Percentiles rank a stretch among this genome's conserved stretches.
Conservation (phyloP, 2,797 vertebrate species). For the Acanthornis magna region DNA sequence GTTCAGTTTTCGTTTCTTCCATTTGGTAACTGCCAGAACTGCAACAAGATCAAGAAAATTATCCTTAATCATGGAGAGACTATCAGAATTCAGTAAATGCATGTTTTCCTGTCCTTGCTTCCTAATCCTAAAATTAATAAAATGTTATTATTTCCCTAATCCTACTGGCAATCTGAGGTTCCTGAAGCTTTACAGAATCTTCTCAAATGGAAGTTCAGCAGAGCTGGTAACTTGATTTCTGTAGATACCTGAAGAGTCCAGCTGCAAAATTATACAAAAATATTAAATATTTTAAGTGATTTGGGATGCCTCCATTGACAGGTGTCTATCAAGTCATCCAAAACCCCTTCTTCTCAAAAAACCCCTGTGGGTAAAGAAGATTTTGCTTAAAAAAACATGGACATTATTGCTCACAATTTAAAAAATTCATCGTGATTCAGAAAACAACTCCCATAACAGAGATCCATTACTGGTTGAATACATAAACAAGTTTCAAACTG, state of each 20-base stretch:
- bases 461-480: background rate
- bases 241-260: background rate
- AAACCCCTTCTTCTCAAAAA: background rate
- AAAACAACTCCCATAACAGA: background rate
- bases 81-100: background rate
- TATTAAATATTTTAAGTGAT: background rate
- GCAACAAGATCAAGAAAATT: background rate
- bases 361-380: background rate
- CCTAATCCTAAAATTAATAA: background rate
- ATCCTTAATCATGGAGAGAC: background rate
- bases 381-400: background rate
- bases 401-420: background rate
- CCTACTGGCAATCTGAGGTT: background rate
- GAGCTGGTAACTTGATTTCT: background rate
- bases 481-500: background rate
- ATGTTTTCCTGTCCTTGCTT: background rate
- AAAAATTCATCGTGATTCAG: background rate
- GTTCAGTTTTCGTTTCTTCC: background rate
- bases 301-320: background rate
- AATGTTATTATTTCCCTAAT: background rate
- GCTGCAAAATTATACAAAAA: background rate
- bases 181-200: background rate
- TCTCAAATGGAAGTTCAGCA: background rate
- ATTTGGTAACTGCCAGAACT: background rate
- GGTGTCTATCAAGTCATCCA: background rate